These are phyloP conservation scores for Ictalurus punctatus DNA, from an alignment of 2,113 vertebrate species.

Conservation along the genomic window DNA sequence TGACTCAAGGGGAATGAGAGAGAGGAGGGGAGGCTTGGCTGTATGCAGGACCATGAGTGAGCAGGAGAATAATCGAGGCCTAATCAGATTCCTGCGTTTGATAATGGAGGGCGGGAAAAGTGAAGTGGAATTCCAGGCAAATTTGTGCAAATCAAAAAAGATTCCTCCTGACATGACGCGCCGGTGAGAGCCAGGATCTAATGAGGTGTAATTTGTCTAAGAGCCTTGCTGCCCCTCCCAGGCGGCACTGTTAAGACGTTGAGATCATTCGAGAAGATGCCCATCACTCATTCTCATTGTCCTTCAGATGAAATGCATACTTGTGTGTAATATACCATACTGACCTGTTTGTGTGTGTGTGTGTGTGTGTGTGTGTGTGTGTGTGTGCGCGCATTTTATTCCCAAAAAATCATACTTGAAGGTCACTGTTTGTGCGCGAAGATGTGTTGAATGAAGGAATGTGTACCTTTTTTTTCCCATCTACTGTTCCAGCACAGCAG, in stretches of 20 bases:
- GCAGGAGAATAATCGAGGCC: conserved; percentile 93
- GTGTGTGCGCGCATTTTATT: conserved; percentile 14
- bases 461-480: not conserved
- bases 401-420: not conserved
- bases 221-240: conserved; percentile 78
- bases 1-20: conserved; percentile 35
- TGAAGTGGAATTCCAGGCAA: conserved; percentile 99
- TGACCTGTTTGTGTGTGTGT: conserved; percentile 10
- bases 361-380: conserved; percentile 20
- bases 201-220: conserved; percentile 99
- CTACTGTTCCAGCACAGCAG: not conserved
- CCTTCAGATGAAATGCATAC: conserved; percentile 40
- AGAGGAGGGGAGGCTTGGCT: conserved; percentile 54
- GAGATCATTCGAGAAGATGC: conserved; percentile 79
- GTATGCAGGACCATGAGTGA: conserved; percentile 87
- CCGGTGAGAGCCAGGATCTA: conserved; percentile 95
- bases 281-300: conserved; percentile 55
- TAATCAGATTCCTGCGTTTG: conserved; percentile 98
- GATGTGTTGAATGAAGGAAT: not conserved
- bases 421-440: not conserved
- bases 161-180: conserved; percentile 98
- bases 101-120: conserved; percentile 98
- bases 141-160: conserved; percentile 99
- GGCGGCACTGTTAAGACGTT: conserved; percentile 70
- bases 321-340: conserved; percentile 54